Percentiles rank a stretch among this genome's conserved stretches.
These are phyloP conservation scores for Amphibalanus amphitrite DNA, from an alignment of 1,140 invertebrate species.

Conservation along the genomic window DNA sequence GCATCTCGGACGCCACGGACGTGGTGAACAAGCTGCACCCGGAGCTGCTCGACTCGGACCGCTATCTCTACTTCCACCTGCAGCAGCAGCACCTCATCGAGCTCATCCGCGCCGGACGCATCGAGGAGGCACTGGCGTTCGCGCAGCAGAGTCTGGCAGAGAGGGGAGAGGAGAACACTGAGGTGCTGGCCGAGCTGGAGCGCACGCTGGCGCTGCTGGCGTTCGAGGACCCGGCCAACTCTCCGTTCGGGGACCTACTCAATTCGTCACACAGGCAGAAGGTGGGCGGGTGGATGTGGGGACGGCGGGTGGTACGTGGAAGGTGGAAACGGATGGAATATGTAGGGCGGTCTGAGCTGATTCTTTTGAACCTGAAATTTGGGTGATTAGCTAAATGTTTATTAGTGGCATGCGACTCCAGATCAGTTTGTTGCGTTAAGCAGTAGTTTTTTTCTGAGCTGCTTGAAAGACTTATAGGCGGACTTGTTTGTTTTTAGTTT, in stretches of 20 bases:
- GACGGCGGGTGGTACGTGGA: no score
- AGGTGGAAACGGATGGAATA: no score
- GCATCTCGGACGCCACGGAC: conserved; percentile 79
- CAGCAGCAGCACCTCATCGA: conserved; percentile 91
- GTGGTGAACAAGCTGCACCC: conserved; percentile 89
- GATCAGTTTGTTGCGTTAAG: no score
- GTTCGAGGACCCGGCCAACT: conserved; percentile 87
- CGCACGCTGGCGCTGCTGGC: conserved; percentile 70
- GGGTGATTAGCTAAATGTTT: no score
- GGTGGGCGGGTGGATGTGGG: conserved; percentile 30
- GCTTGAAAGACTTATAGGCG: not conserved
- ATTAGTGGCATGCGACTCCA: no score
- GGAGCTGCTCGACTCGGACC: conserved; percentile 82
- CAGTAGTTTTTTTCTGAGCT: not conserved
- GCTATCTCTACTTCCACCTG: conserved; percentile 88
- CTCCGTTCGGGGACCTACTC: conserved; percentile 89
- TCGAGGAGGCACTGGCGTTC: conserved; percentile 91
- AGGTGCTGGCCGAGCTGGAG: conserved; percentile 32
- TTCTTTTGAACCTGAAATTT: no score
- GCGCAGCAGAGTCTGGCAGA: conserved; percentile 82
- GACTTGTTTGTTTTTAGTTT: not conserved
- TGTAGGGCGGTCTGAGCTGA: no score
- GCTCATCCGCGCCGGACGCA: conserved; percentile 66
- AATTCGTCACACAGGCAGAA: conserved; percentile 82
- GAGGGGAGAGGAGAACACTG: conserved; percentile 70